Conservation (phyloP, 2,888 invertebrate genomes). For the Agrochola lota region DNA sequence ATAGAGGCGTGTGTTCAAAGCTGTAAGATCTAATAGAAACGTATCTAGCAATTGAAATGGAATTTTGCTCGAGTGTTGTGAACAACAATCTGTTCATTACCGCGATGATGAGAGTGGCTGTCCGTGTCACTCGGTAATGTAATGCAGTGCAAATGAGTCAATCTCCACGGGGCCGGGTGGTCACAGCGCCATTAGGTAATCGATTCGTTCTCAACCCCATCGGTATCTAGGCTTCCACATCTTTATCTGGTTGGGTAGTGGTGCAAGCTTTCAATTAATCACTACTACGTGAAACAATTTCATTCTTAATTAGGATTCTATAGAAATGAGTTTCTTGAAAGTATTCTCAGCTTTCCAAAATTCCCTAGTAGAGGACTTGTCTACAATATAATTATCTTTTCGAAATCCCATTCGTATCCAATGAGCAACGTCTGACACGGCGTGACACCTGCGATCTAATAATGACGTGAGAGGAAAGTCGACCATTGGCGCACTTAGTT, state of each 20-base stretch:
- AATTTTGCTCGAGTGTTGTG: conserved; percentile 72
- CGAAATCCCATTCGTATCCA: conserved; percentile 33
- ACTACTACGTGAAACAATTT: conserved; percentile 37
- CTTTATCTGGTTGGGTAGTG: conserved; percentile 74
- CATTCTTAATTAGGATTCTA: neutral
- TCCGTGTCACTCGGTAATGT: conserved; percentile 89
- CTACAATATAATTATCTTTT: neutral
- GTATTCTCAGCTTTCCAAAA: neutral
- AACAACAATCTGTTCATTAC: conserved; percentile 84
- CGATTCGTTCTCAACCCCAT: conserved; percentile 83
- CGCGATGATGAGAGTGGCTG: conserved; percentile 89
- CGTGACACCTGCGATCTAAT: conserved; percentile 82
- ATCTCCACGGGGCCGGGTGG: conserved; percentile 87
- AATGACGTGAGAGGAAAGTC: conserved; percentile 87
- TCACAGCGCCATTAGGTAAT: conserved; percentile 88
- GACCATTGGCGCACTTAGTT: conserved; percentile 87
- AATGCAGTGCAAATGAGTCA: conserved; percentile 91
- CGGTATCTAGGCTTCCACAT: conserved; percentile 72
- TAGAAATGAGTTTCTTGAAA: neutral
- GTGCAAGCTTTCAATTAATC: conserved; percentile 73
- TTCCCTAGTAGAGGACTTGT: neutral
- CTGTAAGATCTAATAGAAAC: conserved; percentile 58
- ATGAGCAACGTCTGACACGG: conserved; percentile 62
- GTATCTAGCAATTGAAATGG: conserved; percentile 68
- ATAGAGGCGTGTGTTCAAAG: conserved; percentile 31